phyloP scores from a whole-genome alignment of 1,140 invertebrate species.

The Glomeris maerens region DNA sequence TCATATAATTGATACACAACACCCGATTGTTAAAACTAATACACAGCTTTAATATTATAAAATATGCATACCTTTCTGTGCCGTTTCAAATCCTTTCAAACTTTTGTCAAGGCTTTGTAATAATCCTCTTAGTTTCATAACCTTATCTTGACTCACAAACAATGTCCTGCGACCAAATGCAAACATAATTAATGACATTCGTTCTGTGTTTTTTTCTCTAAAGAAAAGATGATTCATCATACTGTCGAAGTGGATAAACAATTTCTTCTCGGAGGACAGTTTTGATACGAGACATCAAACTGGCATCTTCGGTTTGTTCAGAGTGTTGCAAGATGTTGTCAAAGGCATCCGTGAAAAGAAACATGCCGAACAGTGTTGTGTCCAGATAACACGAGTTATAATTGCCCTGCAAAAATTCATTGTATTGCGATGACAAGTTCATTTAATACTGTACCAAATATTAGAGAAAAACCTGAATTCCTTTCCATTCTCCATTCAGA shows the following conservation, averaged over 20 bases:
- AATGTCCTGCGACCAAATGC: conserved; percentile 39
- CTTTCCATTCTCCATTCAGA: too few species aligned
- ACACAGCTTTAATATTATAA: too few species aligned
- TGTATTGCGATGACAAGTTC: too few species aligned
- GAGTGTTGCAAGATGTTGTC: conserved; percentile 70
- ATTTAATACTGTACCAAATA: too few species aligned
- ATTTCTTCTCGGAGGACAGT: conserved; percentile 84
- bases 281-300: conserved; percentile 73
- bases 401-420: conserved; percentile 94
- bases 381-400: conserved; percentile 97
- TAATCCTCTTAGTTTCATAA: conserved; percentile 83
- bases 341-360: conserved; percentile 86
- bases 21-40: background rate
- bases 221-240: conserved; percentile 13
- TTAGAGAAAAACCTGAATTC: too few species aligned
- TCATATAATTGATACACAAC: background rate
- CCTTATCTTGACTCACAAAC: conserved; percentile 80
- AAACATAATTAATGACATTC: background rate
- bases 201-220: background rate
- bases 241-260: conserved; percentile 72
- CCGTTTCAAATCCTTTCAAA: conserved; percentile 72
- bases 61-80: conserved; percentile 59
- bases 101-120: conserved; percentile 68
- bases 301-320: conserved; percentile 54
- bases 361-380: conserved; percentile 92